A percentile compares a stretch with the other conserved stretches of the same genome.
These are phyloP conservation scores for Heteronetta atricapilla DNA, from an alignment of 2,113 vertebrate species.

Conservation along the genomic window DNA sequence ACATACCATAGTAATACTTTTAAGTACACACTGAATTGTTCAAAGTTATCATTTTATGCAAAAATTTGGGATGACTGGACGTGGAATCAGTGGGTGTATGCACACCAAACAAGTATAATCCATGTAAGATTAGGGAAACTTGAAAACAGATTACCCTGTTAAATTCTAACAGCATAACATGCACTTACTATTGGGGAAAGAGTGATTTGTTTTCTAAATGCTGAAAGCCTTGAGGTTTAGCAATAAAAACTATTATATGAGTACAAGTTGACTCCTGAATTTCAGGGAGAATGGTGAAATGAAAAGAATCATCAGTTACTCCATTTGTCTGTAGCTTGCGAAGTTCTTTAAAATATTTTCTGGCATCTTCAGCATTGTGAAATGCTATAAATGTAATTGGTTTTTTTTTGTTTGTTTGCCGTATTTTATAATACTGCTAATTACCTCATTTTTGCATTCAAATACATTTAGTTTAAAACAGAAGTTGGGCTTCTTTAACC, in stretches of 20 bases:
- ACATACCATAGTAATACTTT: neutral
- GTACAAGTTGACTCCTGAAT: neutral
- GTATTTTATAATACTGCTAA: neutral
- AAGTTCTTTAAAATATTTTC: neutral
- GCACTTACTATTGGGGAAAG: neutral
- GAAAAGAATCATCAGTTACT: neutral
- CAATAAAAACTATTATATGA: neutral
- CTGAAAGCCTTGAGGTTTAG: neutral
- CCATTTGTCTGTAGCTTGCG: neutral
- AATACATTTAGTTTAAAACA: neutral
- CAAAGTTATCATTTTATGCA: neutral
- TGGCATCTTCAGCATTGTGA: neutral
- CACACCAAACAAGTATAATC: neutral
- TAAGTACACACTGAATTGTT: neutral
- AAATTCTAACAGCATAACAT: neutral
- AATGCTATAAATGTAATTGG: neutral
- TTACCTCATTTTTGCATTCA: neutral
- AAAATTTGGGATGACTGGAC: neutral
- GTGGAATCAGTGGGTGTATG: neutral
- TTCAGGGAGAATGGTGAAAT: neutral
- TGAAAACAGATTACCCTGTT: neutral
- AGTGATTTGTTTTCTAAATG: neutral
- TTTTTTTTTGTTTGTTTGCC: rapidly evolving
- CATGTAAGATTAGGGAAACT: neutral
- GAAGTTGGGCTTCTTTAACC: neutral